Conservation (phyloP, 2,797 vertebrate genomes). For the Alfaro cultratus region DNA sequence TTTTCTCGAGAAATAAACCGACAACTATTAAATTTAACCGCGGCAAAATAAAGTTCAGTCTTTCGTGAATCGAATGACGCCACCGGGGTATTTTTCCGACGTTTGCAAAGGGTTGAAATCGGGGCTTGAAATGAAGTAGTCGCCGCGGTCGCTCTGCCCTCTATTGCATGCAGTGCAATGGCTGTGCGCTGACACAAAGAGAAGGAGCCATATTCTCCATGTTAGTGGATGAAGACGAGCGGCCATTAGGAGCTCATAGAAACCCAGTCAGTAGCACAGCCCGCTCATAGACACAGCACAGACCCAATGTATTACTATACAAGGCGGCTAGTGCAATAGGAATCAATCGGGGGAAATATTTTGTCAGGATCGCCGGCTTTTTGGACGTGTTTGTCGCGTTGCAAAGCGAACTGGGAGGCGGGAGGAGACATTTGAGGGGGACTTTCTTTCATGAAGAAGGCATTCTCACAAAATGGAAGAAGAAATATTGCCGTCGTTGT, state of each 20-base stretch:
- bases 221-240: slow-evolving; percentile 89
- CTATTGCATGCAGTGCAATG: slow-evolving; percentile 86
- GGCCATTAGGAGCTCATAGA: slow-evolving; percentile 88
- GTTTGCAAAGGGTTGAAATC: slow-evolving; percentile 54
- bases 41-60: slow-evolving; percentile 72
- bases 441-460: slow-evolving; percentile 91
- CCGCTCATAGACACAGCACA: slow-evolving; percentile 81
- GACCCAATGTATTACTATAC: slow-evolving; percentile 85
- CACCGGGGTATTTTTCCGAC: slow-evolving; percentile 61
- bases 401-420: slow-evolving; percentile 80
- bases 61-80: slow-evolving; percentile 54
- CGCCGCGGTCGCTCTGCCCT: slow-evolving; percentile 82
- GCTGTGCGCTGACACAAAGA: slow-evolving; percentile 90
- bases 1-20: slow-evolving; percentile 67
- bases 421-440: slow-evolving; percentile 87
- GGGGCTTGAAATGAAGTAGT: slow-evolving; percentile 70
- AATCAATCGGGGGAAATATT: slow-evolving; percentile 78
- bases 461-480: slow-evolving; percentile 93
- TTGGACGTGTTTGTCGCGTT: slow-evolving; percentile 69
- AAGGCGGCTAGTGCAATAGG: slow-evolving; percentile 81
- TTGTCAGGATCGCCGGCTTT: slow-evolving; percentile 74
- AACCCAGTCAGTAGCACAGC: slow-evolving; percentile 80
- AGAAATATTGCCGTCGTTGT: slow-evolving; percentile 89
- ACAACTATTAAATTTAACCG: slow-evolving; percentile 56
- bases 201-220: slow-evolving; percentile 96